These are phyloP conservation scores for Melanotaenia nigrans DNA, from an alignment of 2,797 vertebrate species.

Conservation along the genomic window DNA sequence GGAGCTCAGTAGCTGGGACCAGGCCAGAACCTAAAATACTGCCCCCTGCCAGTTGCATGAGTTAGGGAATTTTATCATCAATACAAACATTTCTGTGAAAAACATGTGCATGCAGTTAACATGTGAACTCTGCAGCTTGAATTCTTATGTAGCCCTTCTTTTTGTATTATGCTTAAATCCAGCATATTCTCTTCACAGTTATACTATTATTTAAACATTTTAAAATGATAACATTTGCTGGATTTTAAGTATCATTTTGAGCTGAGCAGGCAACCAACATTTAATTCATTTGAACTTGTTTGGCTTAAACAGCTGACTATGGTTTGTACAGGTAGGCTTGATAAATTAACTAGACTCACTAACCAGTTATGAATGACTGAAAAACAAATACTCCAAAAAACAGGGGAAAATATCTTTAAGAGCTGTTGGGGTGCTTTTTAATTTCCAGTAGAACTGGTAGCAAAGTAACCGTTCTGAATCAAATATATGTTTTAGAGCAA, in stretches of 20 bases:
- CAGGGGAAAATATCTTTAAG: background rate
- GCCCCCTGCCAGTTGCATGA: slow-evolving; percentile 23
- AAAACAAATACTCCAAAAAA: background rate
- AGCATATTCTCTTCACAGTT: background rate
- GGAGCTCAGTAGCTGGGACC: slow-evolving; percentile 51
- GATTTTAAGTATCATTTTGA: background rate
- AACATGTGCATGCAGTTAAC: background rate
- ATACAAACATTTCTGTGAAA: slow-evolving; percentile 1
- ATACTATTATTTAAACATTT: background rate
- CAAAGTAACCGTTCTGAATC: background rate
- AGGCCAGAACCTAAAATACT: slow-evolving; percentile 39
- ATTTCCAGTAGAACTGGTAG: background rate
- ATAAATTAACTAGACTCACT: background rate
- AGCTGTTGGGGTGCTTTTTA: background rate
- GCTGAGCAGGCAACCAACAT: background rate
- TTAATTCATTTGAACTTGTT: slow-evolving; percentile 9
- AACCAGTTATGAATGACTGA: background rate
- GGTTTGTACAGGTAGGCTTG: background rate
- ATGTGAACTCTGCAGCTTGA: background rate
- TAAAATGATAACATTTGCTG: background rate
- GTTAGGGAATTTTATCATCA: slow-evolving; percentile 18
- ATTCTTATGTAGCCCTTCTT: slow-evolving; percentile 1
- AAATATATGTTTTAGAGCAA: no score
- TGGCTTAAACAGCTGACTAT: background rate
- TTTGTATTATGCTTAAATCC: background rate